Conservation (phyloP, 2,797 vertebrate genomes). For the Acipenser oxyrinchus region DNA sequence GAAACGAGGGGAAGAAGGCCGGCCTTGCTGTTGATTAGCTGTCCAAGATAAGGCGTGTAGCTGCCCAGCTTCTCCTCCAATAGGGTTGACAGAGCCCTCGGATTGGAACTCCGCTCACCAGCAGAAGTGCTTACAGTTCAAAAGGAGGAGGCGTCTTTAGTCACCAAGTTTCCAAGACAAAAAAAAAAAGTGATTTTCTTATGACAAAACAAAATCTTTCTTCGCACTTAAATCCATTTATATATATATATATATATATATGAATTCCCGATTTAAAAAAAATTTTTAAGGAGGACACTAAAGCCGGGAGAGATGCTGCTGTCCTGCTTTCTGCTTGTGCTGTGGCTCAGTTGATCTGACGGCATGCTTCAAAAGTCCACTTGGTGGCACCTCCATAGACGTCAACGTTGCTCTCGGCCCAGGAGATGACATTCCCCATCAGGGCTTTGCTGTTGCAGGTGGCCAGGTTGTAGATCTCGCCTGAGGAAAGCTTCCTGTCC, state of each 20-base stretch:
- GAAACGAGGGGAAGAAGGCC: no score
- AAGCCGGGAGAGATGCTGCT: slow-evolving; percentile 26
- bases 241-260: slow-evolving; percentile 27
- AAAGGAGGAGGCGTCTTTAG: no score
- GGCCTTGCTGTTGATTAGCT: slow-evolving; percentile 6
- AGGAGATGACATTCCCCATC: slow-evolving; percentile 89
- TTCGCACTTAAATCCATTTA: slow-evolving; percentile 52
- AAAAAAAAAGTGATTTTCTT: slow-evolving; percentile 29
- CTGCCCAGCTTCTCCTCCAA: slow-evolving; percentile 47
- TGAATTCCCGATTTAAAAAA: slow-evolving; percentile 26
- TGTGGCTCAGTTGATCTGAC: slow-evolving; percentile 79
- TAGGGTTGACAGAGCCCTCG: slow-evolving; percentile 37
- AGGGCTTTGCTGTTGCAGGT: slow-evolving; percentile 90
- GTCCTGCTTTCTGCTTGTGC: slow-evolving; percentile 14
- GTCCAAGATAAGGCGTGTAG: slow-evolving; percentile 46
- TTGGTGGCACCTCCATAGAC: slow-evolving; percentile 91
- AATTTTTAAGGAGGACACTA: slow-evolving; percentile 31
- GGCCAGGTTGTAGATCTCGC: slow-evolving; percentile 87
- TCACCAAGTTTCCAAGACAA: slow-evolving; percentile 35
- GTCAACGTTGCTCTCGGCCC: slow-evolving; percentile 86
- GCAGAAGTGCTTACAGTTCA: slow-evolving; percentile 4
- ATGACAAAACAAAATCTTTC: slow-evolving; percentile 40
- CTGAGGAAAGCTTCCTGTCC: slow-evolving; percentile 85
- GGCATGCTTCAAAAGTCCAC: slow-evolving; percentile 94
- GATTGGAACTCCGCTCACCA: slow-evolving; percentile 30